phyloP scores from a whole-genome alignment of 2,888 invertebrate species.

The Aquatica leii region DNA sequence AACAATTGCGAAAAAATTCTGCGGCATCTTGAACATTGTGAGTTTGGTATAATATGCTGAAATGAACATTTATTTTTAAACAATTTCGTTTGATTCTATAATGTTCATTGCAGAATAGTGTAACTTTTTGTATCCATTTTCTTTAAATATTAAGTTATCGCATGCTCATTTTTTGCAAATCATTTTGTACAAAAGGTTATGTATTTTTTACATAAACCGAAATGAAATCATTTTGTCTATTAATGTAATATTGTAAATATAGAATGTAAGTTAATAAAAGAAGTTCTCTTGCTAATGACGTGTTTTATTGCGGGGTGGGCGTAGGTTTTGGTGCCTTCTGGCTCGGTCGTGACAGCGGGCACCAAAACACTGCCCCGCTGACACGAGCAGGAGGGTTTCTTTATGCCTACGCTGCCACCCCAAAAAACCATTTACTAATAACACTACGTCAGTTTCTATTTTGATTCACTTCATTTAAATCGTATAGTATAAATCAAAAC shows the following conservation, averaged over 20 bases:
- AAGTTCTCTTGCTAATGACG: conserved; percentile 62
- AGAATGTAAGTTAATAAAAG: conserved; percentile 55
- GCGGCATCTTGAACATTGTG: no score
- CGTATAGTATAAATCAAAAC: no score
- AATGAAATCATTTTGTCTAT: conserved; percentile 26
- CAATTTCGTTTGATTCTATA: no score
- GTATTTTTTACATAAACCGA: neutral
- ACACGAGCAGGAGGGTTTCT: conserved; percentile 62
- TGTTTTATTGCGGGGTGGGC: conserved; percentile 60
- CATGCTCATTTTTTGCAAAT: neutral
- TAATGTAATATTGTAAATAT: conserved; percentile 48
- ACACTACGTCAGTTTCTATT: no score
- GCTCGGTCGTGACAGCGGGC: conserved; percentile 61
- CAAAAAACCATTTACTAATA: no score
- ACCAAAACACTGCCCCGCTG: conserved; percentile 63
- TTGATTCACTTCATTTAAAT: no score
- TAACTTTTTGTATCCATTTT: conserved; percentile 6
- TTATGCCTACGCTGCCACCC: conserved; percentile 53
- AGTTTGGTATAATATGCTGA: no score
- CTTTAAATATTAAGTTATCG: neutral
- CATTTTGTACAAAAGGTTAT: conserved; percentile 13
- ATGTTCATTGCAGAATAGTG: no score
- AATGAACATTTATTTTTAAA: no score
- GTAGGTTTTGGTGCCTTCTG: conserved; percentile 68
- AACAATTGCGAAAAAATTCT: no score